Evolutionary conservation across 2,888 invertebrate genomes (phyloP), one percentile per base, ranked within the genome.

Genomic region (Melanotus villosus): DNA sequence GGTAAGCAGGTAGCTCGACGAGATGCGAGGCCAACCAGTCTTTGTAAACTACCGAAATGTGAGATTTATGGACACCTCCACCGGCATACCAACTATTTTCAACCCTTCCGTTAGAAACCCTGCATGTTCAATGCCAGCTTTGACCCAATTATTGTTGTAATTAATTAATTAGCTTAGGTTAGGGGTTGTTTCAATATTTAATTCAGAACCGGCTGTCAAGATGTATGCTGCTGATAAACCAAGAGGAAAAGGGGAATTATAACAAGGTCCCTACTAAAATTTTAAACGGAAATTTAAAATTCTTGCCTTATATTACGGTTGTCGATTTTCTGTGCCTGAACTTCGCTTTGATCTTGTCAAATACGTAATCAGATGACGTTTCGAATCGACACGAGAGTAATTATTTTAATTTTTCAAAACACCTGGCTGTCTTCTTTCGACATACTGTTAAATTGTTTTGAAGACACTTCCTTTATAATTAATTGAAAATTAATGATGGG

Each of bases 21-120:
- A 41, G 38, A 50, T 54, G 57, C 58, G 68, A 68, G 68, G 68
- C 73, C 78, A 75, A 76, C 77, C 66, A 57, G 77, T 78, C 78
- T 77, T 78, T 77, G 76, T 71, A 73, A 76, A 76, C 76, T 75
- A 77, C 76, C 77, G 76, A 78, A n/a, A 77, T 74, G 71, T 67
- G 72, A 77, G 75, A 78, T 79, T 79, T 78, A 78, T 75, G 77
- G 58, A 65, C 72, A 71, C 67, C 76, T 74, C 64, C 67, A 64
- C 67, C 59, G 63, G 77, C 72, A 76, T 79, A 76, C 76, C 75
- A 75, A 78, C 52, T 58, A 65, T 57, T 73, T n/a, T 64, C 67
- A 72, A 71, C 74, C 76, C 74, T 73, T 75, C 65, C 59, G 34
- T 21, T 63, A 18, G 38, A 18, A 23, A 47, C 32, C 67, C 30